A percentile compares a stretch with the other conserved stretches of the same genome.
phyloP scores from a whole-genome alignment of 2,888 invertebrate genomes.

The Brenthis hecate region DNA sequence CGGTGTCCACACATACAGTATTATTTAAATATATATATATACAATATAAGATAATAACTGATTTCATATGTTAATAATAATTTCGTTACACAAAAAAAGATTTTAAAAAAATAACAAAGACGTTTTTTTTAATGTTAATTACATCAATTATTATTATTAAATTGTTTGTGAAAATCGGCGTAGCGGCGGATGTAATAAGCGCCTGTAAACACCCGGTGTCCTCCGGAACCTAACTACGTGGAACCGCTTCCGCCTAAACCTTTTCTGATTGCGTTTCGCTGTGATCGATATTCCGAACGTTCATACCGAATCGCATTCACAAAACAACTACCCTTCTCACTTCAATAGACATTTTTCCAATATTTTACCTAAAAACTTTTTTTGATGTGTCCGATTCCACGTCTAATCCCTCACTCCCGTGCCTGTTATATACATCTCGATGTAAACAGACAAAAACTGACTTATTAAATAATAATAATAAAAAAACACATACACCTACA shows the following conservation, averaged over 20 bases:
- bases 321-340: neutral
- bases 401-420: slow-evolving; percentile 51
- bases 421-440: slow-evolving; percentile 55
- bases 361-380: neutral
- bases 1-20: neutral
- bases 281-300: neutral
- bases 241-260: slow-evolving; percentile 7
- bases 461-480: slow-evolving; percentile 69
- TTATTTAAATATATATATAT: no score
- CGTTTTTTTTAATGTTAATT: no score
- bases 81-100: no score
- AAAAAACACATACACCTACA: slow-evolving; percentile 76
- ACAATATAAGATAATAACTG: no score
- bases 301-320: slow-evolving; percentile 1
- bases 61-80: no score
- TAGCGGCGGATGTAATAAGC: slow-evolving; percentile 49
- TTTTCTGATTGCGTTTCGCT: slow-evolving; percentile 4
- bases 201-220: slow-evolving; percentile 72
- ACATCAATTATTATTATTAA: neutral
- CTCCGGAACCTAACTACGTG: slow-evolving; percentile 19
- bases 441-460: slow-evolving; percentile 67
- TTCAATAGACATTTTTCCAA: neutral
- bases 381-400: slow-evolving; percentile 20
- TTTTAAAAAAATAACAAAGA: no score
- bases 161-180: slow-evolving; percentile 23